These are phyloP conservation scores for Mercenaria mercenaria DNA, from an alignment of 1,140 invertebrate genomes.

Conservation along the genomic window DNA sequence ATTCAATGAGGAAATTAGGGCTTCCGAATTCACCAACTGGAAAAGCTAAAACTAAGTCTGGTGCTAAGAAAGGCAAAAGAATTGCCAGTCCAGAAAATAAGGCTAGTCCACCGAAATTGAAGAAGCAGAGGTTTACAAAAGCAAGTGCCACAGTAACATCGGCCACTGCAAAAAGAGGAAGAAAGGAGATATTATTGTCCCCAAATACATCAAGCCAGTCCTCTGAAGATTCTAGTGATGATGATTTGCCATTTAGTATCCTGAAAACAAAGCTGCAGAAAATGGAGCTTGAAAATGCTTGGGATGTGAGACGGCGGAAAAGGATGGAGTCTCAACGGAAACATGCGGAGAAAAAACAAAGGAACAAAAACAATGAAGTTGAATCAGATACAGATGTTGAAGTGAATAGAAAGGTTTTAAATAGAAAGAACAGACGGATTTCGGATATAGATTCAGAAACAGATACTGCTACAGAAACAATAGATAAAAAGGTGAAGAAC, in stretches of 20 bases:
- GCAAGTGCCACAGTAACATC: background rate
- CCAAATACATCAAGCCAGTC: background rate
- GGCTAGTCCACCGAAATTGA: background rate
- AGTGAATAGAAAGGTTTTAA: background rate
- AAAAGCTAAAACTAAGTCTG: background rate
- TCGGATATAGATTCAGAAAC: background rate
- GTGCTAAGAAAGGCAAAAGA: background rate
- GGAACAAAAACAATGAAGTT: background rate
- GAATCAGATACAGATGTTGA: background rate
- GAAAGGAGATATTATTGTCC: background rate
- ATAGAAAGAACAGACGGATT: background rate
- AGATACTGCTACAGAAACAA: background rate
- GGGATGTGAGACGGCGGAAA: background rate
- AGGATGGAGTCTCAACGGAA: background rate
- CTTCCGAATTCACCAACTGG: background rate
- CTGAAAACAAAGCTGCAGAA: background rate
- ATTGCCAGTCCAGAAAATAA: background rate
- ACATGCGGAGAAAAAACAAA: background rate
- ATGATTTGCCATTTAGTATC: background rate
- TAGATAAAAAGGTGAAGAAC: background rate
- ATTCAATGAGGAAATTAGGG: constrained; percentile 17
- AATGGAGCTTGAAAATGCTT: background rate
- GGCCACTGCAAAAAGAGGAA: background rate
- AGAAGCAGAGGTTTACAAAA: background rate
- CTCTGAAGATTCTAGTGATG: background rate